Evolutionary conservation across 1,140 invertebrate species (phyloP).

Genomic region (Calosoma granatense): DNA sequence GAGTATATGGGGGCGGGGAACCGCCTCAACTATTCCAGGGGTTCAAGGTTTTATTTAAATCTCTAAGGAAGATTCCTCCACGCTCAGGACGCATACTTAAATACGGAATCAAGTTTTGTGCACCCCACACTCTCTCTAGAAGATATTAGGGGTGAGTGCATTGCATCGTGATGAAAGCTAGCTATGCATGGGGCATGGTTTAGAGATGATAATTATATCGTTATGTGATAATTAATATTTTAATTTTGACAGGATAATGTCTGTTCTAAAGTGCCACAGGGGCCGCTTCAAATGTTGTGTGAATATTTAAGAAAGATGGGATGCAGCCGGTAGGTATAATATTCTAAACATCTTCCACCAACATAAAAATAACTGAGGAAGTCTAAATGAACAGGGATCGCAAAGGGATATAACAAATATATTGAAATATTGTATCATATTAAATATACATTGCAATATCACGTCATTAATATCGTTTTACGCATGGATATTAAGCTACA

Average conservation of each 20-base stretch:
- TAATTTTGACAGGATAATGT: not conserved
- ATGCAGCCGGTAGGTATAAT: too few relatives aligned
- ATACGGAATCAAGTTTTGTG: constrained; percentile 8
- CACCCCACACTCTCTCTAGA: not conserved
- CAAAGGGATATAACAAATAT: too few relatives aligned
- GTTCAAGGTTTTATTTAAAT: constrained; percentile 5
- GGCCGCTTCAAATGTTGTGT: not conserved
- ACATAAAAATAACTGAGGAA: too few relatives aligned
- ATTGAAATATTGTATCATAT: too few relatives aligned
- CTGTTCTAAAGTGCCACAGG: not conserved
- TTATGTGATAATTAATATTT: constrained; percentile 3
- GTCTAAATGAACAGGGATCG: too few relatives aligned
- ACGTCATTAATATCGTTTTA: too few relatives aligned
- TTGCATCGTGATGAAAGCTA: not conserved
- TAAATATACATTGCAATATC: too few relatives aligned
- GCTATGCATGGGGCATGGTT: not conserved
- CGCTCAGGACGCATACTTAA: not conserved
- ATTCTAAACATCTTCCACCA: too few relatives aligned
- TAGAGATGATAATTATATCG: not conserved
- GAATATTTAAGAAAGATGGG: not conserved
- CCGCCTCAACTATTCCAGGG: not conserved
- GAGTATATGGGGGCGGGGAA: not conserved
- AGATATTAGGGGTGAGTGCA: not conserved
- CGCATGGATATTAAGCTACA: too few relatives aligned
- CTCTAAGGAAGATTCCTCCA: constrained; percentile 3